Evolutionary conservation across 2,113 vertebrate genomes (phyloP), one percentile per base, ranked within the genome.

Genomic region (Amblyopsis rosae): DNA sequence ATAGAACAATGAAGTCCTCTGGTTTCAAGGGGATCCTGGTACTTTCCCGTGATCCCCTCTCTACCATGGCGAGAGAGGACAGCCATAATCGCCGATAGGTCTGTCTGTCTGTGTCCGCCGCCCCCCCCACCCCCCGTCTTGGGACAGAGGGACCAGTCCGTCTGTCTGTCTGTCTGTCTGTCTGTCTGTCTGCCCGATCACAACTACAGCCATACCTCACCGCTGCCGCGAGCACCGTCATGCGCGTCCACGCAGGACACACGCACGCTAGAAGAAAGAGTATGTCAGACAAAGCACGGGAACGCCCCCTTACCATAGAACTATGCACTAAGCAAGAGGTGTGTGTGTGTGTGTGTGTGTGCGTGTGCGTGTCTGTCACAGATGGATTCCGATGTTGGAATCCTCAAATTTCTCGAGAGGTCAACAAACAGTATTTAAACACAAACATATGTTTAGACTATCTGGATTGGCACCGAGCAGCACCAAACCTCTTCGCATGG

Each of bases 201-300:
- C 35, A 41, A 41, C 35, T 48, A 65, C 17, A 17, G 51, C 54
- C 13, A 50, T 26, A 67, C 73, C 51, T 16, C 64, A 67, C 77
- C 45, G 64, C 59, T 16, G 16, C 41, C 50, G 35, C 56, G 45
- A 51, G n/a, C 48, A 12, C 62, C 12, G 54, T 63, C 41, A 65
- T n/a, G 17, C 62, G 59, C 69, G 8, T 32, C 51, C 73, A 63
- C 56, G 71, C 55, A 59, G 45, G 64, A 66, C 55, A 65, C 56
- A 76, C 51, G 64, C 47, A 60, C 56, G 60, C 41, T 80, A 57
- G 71, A 70, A 81, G 72, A 73, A 72, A 68, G 82, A 77, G 58
- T 67, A 74, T 78, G 70, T 75, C 77, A 91, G 89, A 92, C 90
- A 93, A 93, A 92, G 91, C 91, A 85, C 61, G 90, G 89, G 90